Percentiles rank a stretch among this genome's conserved stretches.
phyloP scores from a whole-genome alignment of 2,797 vertebrate genomes.

The Alosa sapidissima region DNA sequence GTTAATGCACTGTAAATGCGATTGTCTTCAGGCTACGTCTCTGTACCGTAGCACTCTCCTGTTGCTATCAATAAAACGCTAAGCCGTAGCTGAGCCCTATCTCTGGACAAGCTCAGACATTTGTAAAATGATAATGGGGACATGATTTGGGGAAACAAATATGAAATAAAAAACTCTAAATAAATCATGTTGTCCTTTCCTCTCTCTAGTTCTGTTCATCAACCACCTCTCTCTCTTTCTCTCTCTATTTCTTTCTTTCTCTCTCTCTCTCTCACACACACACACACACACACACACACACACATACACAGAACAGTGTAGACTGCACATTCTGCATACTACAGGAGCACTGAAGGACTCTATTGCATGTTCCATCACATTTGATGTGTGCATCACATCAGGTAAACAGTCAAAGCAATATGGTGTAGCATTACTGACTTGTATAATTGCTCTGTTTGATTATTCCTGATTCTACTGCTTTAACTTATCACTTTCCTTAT shows the following conservation, averaged over 20 bases:
- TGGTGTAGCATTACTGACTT: no score
- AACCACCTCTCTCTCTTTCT: neutral
- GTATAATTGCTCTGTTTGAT: no score
- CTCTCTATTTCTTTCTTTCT: neutral
- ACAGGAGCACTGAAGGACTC: no score
- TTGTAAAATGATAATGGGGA: conserved; percentile 59
- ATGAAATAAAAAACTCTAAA: conserved; percentile 56
- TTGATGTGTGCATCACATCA: no score
- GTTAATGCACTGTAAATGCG: conserved; percentile 91
- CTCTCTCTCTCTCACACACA: no score
- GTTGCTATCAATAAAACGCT: conserved; percentile 90
- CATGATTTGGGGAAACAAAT: conserved; percentile 50
- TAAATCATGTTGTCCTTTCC: neutral
- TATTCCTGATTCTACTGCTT: no score
- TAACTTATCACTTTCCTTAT: no score
- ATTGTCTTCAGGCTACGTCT: conserved; percentile 80
- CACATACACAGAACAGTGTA: no score
- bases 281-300: no score
- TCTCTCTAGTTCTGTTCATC: neutral
- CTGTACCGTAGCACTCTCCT: conserved; percentile 92
- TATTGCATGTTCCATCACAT: no score
- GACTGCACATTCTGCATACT: no score
- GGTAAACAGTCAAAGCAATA: no score
- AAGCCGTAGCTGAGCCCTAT: conserved; percentile 43
- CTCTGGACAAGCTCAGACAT: conserved; percentile 36